Evolutionary conservation across 2,113 vertebrate genomes (phyloP), one percentile per base, ranked within the genome.

Genomic region (Gulo gulo): DNA sequence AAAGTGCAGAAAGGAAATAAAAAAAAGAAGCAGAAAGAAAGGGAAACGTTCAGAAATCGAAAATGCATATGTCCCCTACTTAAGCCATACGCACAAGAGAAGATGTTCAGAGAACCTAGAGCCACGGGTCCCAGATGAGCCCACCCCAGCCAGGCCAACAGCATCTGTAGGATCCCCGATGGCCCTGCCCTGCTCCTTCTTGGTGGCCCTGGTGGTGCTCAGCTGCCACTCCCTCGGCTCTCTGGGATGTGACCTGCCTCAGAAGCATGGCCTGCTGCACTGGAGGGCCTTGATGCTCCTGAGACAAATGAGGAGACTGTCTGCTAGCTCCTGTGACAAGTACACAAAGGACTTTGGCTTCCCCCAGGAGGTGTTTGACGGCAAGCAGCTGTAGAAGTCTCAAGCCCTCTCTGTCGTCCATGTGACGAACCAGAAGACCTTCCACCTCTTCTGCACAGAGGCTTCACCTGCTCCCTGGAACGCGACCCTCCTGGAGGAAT

Each of bases 21-120:
- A 91, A 91, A 94, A n/a, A 21, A 87, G 74, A 96, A 94, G 55
- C 65, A 57, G 42, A 71, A 93, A 91, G 23, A 11, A 20, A 57
- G 14, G 9, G 0, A 8, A 10, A 15, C 20, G 47, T 29, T 45
- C n/a, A 84, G 79, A 95, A 93, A 93, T 36, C 63, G 6, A 36
- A 89, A 79, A n/a, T 1, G 9, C 4, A 0, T 0, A 7, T 36
- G 34, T 24, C 55, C 24, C 47, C n/a, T 67, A 91, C 52, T 82
- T 39, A 55, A 83, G 61, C 23, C 2, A 13, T 7, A 11, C 6
- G 34, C 57, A 16, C 36, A 42, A 10, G 36, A 6, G 9, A 85
- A 81, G 14, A 29, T 10, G 29, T 57, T 69, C 74, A 69, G 34
- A 24, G n/a, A 82, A 50, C 5, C 26, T 47, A 39, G 14, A 95